Evolutionary conservation across 2,888 invertebrate species (phyloP).

Genomic region (Halictus quadricinctus): DNA sequence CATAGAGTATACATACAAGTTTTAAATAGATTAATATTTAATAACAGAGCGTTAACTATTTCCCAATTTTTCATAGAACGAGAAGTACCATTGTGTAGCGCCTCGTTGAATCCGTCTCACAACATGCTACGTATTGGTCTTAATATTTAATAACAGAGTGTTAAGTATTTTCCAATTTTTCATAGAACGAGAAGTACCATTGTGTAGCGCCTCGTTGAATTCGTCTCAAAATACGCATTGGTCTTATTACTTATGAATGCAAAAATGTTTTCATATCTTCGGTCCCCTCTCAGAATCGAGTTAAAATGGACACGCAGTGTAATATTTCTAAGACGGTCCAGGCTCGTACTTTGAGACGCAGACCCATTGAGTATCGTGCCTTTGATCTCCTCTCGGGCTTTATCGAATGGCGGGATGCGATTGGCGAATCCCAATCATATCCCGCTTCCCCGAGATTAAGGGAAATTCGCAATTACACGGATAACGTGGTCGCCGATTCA

Average conservation of each 20-base stretch:
- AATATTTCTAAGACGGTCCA: constrained; percentile 65
- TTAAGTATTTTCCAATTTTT: no score
- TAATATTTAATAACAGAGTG: no score
- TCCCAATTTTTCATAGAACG: no score
- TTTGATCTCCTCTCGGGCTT: constrained; percentile 76
- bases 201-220: no score
- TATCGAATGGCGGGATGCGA: constrained; percentile 71
- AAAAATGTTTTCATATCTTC: background rate
- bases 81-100: no score
- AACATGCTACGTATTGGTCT: no score
- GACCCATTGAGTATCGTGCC: constrained; percentile 63
- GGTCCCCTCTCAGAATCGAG: background rate
- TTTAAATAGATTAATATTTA: no score
- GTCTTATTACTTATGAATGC: background rate
- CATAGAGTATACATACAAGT: no score
- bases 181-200: no score
- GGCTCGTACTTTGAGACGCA: constrained; percentile 45
- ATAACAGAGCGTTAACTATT: no score
- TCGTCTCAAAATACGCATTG: no score
- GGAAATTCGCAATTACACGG: constrained; percentile 78
- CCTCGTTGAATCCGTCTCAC: no score
- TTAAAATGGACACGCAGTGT: background rate
- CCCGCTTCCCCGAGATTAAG: constrained; percentile 73
- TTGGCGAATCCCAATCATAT: constrained; percentile 75
- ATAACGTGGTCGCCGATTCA: constrained; percentile 47